These are phyloP conservation scores for Crocodylus rhombifer DNA, from an alignment of 2,797 vertebrate genomes.

Conservation along the genomic window DNA sequence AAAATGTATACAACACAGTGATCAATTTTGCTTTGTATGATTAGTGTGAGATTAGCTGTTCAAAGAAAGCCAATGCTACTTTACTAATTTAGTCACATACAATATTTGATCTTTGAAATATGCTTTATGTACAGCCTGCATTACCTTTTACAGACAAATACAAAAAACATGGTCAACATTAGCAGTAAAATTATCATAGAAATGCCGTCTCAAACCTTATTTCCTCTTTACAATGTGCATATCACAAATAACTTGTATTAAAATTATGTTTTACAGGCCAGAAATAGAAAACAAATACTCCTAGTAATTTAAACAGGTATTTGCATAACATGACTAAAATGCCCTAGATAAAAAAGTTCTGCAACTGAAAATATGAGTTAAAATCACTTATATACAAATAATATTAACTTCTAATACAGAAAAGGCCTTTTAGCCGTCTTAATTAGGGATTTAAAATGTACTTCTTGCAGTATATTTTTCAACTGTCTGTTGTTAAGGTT, in stretches of 20 bases:
- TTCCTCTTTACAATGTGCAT: constrained; percentile 81
- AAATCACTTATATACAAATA: constrained; percentile 81
- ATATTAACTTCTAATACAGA: constrained; percentile 80
- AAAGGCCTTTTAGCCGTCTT: constrained; percentile 81
- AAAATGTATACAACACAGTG: constrained; percentile 5
- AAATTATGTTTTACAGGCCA: constrained; percentile 86
- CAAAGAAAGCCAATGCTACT: constrained; percentile 73
- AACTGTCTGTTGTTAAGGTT: constrained; percentile 72
- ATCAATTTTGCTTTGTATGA: constrained; percentile 62
- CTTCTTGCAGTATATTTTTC: constrained; percentile 80
- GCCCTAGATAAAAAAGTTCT: constrained; percentile 75
- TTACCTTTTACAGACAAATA: constrained; percentile 82
- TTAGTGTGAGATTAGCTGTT: constrained; percentile 72
- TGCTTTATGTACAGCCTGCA: constrained; percentile 75
- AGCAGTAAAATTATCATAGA: constrained; percentile 87
- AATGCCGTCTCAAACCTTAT: constrained; percentile 85
- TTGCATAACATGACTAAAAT: constrained; percentile 83
- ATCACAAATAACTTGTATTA: constrained; percentile 86
- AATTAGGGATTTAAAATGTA: constrained; percentile 84
- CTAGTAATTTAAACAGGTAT: constrained; percentile 84
- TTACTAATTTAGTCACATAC: constrained; percentile 79
- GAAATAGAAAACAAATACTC: constrained; percentile 84
- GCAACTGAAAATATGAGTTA: constrained; percentile 77
- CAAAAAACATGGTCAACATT: constrained; percentile 84
- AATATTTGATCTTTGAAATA: constrained; percentile 79